Conservation (phyloP, 2,888 invertebrate genomes). For the Rhamphomyia laevipes region DNA sequence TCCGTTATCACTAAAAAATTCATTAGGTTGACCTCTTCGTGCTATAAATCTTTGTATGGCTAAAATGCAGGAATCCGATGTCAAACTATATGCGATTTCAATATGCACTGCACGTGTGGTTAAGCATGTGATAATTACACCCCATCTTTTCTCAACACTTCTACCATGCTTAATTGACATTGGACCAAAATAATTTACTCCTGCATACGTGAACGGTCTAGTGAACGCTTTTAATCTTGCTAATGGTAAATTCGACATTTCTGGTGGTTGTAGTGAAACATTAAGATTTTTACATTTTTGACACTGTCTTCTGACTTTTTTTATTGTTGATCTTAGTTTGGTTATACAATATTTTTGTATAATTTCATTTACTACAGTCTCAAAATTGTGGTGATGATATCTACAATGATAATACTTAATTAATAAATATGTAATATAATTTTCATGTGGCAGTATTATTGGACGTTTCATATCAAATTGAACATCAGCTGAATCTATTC, state of each 20-base stretch:
- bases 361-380: not conserved
- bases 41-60: conserved; percentile 8
- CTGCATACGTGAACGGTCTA: conserved; percentile 10
- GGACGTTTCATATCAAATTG: not conserved
- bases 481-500: not conserved
- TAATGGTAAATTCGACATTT: conserved; percentile 8
- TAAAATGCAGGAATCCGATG: conserved; percentile 10
- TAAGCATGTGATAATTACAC: conserved; percentile 14
- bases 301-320: not conserved
- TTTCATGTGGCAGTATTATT: conserved; percentile 2
- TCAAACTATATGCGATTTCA: conserved; percentile 18
- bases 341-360: conserved; percentile 2
- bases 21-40: conserved; percentile 6
- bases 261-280: conserved; percentile 4
- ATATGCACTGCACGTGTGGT: conserved; percentile 11
- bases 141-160: conserved; percentile 9
- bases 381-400: conserved; percentile 1
- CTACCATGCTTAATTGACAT: conserved; percentile 6
- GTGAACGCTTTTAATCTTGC: conserved; percentile 7
- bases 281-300: conserved; percentile 12
- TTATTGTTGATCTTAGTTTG: not conserved
- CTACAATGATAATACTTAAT: conserved; percentile 5
- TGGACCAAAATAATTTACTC: conserved; percentile 11
- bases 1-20: conserved; percentile 14
- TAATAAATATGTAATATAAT: conserved; percentile 2